These are phyloP conservation scores for Progne subis DNA, from an alignment of 2,113 vertebrate species.

Conservation along the genomic window DNA sequence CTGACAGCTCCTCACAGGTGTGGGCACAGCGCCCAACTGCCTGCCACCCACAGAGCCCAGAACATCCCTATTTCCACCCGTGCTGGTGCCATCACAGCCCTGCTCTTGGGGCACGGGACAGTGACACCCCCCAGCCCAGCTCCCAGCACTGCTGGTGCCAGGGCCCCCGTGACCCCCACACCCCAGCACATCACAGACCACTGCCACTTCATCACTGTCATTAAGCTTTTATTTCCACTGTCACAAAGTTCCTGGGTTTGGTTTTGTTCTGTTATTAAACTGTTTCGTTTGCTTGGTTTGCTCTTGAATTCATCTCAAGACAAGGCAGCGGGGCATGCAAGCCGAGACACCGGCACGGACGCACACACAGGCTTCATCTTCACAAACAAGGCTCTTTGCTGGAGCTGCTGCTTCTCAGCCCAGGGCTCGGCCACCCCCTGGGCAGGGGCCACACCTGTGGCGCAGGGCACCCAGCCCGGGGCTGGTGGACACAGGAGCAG, in stretches of 20 bases:
- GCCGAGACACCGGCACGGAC: slow-evolving; percentile 38
- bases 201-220: background rate
- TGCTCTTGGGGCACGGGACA: fast-evolving
- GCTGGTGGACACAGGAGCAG: background rate
- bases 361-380: slow-evolving; percentile 45
- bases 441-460: background rate
- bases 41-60: background rate
- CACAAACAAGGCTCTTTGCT: slow-evolving; percentile 33
- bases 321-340: slow-evolving; percentile 65
- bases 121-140: background rate
- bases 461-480: background rate
- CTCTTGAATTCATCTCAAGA: slow-evolving; percentile 64
- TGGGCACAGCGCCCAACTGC: fast-evolving
- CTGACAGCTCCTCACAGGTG: background rate
- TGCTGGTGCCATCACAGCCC: background rate
- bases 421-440: fast-evolving
- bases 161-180: fast-evolving
- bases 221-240: slow-evolving; percentile 64
- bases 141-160: fast-evolving
- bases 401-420: slow-evolving; percentile 32
- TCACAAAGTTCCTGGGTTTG: slow-evolving; percentile 56
- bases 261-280: background rate
- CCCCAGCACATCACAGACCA: background rate
- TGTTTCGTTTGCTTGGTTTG: slow-evolving; percentile 35
- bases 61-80: fast-evolving